Evolutionary conservation across 2,797 vertebrate genomes (phyloP).

Genomic region (Sebastiscus albofasciatus): DNA sequence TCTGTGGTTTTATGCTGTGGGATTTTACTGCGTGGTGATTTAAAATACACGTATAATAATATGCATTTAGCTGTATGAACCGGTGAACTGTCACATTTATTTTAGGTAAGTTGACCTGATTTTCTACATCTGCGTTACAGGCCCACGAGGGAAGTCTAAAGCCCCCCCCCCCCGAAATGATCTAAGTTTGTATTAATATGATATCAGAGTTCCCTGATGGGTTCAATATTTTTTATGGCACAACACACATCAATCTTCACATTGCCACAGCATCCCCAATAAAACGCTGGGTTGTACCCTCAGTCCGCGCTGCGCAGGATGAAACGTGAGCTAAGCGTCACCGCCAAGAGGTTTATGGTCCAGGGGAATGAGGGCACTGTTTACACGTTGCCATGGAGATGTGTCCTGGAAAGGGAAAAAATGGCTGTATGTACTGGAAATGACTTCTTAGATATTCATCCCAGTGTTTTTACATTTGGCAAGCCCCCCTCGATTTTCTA

Average conservation of each 20-base stretch:
- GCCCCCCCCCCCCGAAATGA: background rate
- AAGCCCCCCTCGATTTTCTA: conserved; percentile 43
- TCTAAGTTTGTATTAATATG: conserved; percentile 19
- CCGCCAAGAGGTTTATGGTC: conserved; percentile 71
- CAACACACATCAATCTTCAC: conserved; percentile 36
- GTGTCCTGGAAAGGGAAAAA: conserved; percentile 64
- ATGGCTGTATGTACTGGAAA: conserved; percentile 77
- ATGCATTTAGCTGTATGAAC: conserved; percentile 25
- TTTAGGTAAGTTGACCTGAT: background rate
- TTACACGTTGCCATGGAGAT: conserved; percentile 80
- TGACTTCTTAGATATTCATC: conserved; percentile 76
- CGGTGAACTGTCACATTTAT: conserved; percentile 18
- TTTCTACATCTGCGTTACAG: conserved; percentile 8
- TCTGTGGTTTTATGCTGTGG: conserved; percentile 21
- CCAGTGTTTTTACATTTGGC: conserved; percentile 73
- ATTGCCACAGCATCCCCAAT: conserved; percentile 39
- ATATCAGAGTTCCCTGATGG: conserved; percentile 8
- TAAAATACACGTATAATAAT: conserved; percentile 9
- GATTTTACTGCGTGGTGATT: conserved; percentile 19
- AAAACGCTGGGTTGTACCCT: conserved; percentile 50
- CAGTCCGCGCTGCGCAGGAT: conserved; percentile 35
- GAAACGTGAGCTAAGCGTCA: conserved; percentile 53
- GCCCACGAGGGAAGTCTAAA: conserved; percentile 15
- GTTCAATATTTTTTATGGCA: conserved; percentile 31
- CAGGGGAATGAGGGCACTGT: conserved; percentile 72